Conservation (phyloP, 1,140 invertebrate genomes). For the Macrobrachium nipponense region DNA sequence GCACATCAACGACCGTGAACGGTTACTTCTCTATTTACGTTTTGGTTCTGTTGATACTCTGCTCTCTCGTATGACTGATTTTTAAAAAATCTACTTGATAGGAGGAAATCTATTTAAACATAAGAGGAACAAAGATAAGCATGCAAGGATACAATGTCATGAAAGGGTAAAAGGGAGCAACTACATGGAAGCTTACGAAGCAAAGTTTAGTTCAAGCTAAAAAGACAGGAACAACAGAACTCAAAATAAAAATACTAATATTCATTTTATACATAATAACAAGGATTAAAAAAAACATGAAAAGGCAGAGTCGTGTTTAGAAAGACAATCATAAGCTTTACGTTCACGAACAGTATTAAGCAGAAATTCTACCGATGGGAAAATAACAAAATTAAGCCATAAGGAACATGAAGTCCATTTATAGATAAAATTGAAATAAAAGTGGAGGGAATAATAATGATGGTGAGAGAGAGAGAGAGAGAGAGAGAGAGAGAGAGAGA, state of each 20-base stretch:
- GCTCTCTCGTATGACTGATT: no score
- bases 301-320: neutral
- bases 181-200: neutral
- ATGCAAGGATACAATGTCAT: neutral
- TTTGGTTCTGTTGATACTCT: no score
- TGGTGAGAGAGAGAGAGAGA: no score
- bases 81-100: no score
- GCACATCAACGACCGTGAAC: no score
- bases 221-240: neutral
- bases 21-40: no score
- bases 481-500: no score
- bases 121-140: neutral
- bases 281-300: neutral
- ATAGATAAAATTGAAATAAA: no score
- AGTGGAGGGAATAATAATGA: no score
- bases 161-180: neutral
- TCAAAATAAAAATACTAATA: neutral
- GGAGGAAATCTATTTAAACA: neutral
- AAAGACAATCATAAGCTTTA: no score
- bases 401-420: no score
- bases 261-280: neutral
- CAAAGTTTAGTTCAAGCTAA: neutral
- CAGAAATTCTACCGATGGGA: neutral
- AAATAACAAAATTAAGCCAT: neutral
- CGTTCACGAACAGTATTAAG: no score